Evolutionary conservation across 2,888 invertebrate genomes (phyloP), one percentile per base, ranked within the genome.

Genomic region (Suillia variegata): DNA sequence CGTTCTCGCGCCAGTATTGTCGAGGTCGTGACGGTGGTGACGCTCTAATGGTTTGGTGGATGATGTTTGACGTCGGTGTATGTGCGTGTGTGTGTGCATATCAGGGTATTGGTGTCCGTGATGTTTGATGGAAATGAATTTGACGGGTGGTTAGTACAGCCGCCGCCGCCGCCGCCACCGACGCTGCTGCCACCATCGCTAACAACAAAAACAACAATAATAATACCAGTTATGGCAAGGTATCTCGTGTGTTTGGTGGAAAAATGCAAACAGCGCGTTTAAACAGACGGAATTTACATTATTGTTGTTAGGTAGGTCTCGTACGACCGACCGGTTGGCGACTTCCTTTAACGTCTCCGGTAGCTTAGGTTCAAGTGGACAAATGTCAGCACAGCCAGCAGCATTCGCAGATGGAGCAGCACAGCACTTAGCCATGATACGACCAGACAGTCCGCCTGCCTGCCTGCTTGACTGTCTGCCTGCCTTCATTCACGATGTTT

Each of bases 111-210:
- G 38, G 45, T 45, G 45, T n/a, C 15, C 12, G 12, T 45, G 20
- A 45, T 45, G 13, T 45, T 45, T 45, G 18, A 45, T 45, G 45
- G 45, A 45, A 18, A 45, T 18, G 45, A 45, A 45, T 45, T 45
- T 45, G 45, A 45, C 45, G 45, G 45, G 18, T 45, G 45, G 45
- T 45, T 45, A 45, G 45, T 45, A 45, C 20, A 20, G 15, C 38
- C 6, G n/a, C 8, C 6, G n/a, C 38, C 6, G n/a, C 38, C 6
- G n/a, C 38, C 6, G n/a, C 38, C 6, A 38, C 38, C 8, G n/a
- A 6, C 8, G n/a, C 8, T 4, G n/a, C 38, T 13, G n/a, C 8
- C 8, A 38, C 13, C 8, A 38, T 13, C 38, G n/a, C 4, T 4
- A 8, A n/a, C 38, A 38, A 38, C 38, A 38, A 38, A 38, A 38